These are phyloP conservation scores for Rhinoraja longicauda DNA, from an alignment of 2,797 vertebrate species.

Conservation along the genomic window DNA sequence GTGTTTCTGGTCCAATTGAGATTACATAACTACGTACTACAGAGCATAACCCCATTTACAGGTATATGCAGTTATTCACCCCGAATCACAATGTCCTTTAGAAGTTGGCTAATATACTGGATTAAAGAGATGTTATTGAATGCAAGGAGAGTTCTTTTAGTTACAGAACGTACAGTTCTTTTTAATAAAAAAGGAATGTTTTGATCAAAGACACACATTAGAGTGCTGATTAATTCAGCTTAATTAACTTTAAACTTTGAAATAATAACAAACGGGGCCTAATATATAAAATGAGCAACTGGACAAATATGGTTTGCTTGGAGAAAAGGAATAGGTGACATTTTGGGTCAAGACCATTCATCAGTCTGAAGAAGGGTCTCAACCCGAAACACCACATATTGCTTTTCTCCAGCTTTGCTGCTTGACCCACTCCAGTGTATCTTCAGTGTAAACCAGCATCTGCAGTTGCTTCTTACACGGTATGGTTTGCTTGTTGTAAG, in stretches of 20 bases:
- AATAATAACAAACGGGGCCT: neutral
- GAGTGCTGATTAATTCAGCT: neutral
- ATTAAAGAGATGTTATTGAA: neutral
- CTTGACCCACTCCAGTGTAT: too few species aligned
- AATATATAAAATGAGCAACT: neutral
- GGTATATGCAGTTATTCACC: neutral
- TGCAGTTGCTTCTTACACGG: too few species aligned
- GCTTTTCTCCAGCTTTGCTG: too few species aligned
- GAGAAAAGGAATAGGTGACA: too few species aligned
- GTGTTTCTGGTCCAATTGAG: neutral
- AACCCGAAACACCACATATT: too few species aligned
- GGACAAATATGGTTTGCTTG: neutral
- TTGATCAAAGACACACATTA: neutral
- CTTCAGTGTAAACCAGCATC: too few species aligned
- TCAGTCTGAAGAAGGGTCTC: too few species aligned
- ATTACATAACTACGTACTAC: too few species aligned
- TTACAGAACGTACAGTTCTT: neutral
- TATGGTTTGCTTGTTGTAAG: neutral
- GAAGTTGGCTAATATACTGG: neutral
- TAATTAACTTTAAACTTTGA: neutral
- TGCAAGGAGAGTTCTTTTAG: too few species aligned
- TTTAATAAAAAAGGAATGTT: neutral
- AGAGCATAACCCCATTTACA: neutral
- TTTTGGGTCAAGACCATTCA: too few species aligned
- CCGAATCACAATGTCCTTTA: slow-evolving; percentile 6